Conservation (phyloP, 2,113 vertebrate species). For the Xenopus borealis region DNA sequence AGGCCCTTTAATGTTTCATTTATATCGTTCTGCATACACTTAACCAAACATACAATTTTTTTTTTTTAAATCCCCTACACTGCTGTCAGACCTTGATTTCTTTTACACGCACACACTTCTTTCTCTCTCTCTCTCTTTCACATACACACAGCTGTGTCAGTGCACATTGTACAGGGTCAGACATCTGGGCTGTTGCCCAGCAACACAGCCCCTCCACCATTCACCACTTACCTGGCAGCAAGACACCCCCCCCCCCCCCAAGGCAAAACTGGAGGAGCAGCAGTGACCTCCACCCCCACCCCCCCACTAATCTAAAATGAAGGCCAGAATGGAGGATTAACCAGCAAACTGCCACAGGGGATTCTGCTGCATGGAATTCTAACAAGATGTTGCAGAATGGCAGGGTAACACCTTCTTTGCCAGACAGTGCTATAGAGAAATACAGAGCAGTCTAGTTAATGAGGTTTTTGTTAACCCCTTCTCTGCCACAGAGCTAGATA, state of each 20-base stretch:
- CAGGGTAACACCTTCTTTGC: conserved; percentile 24
- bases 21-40: neutral
- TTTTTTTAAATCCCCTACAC: too few relatives aligned
- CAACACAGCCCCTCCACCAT: conserved; percentile 38
- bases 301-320: conserved; percentile 35
- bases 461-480: neutral
- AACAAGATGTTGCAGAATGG: conserved; percentile 10
- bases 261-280: conserved; percentile 43
- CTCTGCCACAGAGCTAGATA: neutral
- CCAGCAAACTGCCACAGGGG: conserved; percentile 38
- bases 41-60: neutral
- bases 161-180: conserved; percentile 46
- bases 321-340: conserved; percentile 40
- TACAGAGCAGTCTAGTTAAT: neutral
- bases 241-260: conserved; percentile 23
- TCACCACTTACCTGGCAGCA: conserved; percentile 43
- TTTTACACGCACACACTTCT: neutral
- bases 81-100: too few relatives aligned
- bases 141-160: conserved; percentile 40
- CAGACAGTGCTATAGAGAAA: neutral
- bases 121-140: neutral
- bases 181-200: conserved; percentile 46
- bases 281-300: conserved; percentile 41
- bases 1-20: neutral
- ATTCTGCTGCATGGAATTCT: conserved; percentile 1